Conservation (phyloP, 2,888 invertebrate genomes). For the Hyles lineata region DNA sequence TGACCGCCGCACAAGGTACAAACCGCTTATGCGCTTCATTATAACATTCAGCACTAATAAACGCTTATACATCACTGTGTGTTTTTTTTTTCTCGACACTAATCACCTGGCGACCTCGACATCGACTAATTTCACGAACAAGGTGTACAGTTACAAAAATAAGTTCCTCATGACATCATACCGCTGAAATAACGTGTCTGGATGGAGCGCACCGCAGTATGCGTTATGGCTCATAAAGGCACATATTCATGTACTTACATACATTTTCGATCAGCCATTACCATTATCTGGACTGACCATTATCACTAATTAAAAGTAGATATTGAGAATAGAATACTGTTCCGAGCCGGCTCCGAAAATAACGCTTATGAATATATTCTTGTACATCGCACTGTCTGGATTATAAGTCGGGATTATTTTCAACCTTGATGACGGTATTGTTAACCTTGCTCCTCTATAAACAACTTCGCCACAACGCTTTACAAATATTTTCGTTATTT, state of each 20-base stretch:
- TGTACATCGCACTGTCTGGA: slow-evolving; percentile 58
- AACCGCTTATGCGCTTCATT: slow-evolving; percentile 64
- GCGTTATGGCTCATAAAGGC: slow-evolving; percentile 40
- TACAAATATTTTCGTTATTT: slow-evolving; percentile 57
- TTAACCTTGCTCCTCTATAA: slow-evolving; percentile 75
- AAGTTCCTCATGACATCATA: slow-evolving; percentile 76
- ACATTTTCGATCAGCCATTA: background rate
- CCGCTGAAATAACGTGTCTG: slow-evolving; percentile 72
- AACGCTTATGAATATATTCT: slow-evolving; percentile 56
- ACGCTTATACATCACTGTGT: slow-evolving; percentile 64
- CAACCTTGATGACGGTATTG: slow-evolving; percentile 80
- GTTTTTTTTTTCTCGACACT: slow-evolving; percentile 62
- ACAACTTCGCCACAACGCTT: slow-evolving; percentile 64
- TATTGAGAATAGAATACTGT: background rate
- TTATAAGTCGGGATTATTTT: slow-evolving; percentile 67
- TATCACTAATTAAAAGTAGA: background rate
- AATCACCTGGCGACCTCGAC: slow-evolving; percentile 71
- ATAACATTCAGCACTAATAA: slow-evolving; percentile 78
- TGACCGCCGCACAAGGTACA: slow-evolving; percentile 82
- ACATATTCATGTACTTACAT: slow-evolving; percentile 31
- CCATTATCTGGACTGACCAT: background rate
- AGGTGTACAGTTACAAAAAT: slow-evolving; percentile 77
- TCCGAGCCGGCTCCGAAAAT: slow-evolving; percentile 26
- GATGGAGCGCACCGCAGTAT: slow-evolving; percentile 43
- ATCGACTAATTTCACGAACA: slow-evolving; percentile 73